Percentiles rank a stretch among this genome's conserved stretches.
Conservation (phyloP, 2,113 vertebrate genomes). For the Eubucco bourcierii region DNA sequence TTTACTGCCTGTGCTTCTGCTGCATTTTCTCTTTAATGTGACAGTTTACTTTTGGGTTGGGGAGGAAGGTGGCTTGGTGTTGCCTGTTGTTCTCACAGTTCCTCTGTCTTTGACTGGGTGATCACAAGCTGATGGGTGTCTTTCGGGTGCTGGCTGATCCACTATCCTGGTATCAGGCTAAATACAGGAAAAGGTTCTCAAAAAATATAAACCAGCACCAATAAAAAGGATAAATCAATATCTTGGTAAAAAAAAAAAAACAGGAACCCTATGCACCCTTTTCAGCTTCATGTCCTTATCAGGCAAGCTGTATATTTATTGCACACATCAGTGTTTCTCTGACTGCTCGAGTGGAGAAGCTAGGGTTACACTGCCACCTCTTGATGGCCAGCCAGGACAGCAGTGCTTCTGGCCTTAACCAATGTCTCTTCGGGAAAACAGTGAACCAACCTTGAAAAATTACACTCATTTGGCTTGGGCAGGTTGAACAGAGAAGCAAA, state of each 20-base stretch:
- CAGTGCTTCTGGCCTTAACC: not conserved
- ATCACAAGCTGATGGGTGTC: rapidly evolving
- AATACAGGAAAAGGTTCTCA: not conserved
- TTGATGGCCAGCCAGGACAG: not conserved
- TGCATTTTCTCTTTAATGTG: not conserved
- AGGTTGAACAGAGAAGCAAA: not conserved
- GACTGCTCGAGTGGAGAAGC: rapidly evolving
- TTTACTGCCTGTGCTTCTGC: not conserved
- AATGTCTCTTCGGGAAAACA: not conserved
- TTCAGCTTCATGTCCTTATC: not conserved
- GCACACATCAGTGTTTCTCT: not conserved
- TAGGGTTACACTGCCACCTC: constrained; percentile 53
- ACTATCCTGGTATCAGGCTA: rapidly evolving
- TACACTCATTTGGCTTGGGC: not conserved
- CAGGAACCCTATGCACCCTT: not conserved
- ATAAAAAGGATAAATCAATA: not conserved
- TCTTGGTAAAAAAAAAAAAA: not conserved
- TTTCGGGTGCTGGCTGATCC: rapidly evolving
- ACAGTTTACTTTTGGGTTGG: not conserved
- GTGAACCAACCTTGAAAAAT: not conserved
- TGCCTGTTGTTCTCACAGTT: rapidly evolving
- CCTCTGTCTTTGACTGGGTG: not conserved
- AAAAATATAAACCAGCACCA: rapidly evolving
- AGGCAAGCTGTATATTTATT: not conserved
- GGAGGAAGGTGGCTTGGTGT: not conserved